phyloP scores from a whole-genome alignment of 2,797 vertebrate genomes.

The Molossus alvarezi region DNA sequence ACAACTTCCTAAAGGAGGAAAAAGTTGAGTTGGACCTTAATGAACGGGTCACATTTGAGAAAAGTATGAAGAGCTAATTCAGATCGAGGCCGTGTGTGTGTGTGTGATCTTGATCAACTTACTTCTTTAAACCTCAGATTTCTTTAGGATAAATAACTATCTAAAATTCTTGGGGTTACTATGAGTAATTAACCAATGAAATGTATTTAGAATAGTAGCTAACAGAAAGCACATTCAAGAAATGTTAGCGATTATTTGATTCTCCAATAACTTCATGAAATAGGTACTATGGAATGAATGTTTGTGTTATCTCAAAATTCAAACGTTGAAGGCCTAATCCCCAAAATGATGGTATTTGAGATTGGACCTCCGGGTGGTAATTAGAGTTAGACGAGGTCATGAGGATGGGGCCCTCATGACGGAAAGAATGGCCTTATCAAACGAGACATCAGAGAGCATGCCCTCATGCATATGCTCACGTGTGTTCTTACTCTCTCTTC shows the following conservation, averaged over 20 bases:
- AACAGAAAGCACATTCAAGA: constrained; percentile 57
- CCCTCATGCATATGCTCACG: fast-evolving
- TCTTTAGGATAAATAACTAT: constrained; percentile 13
- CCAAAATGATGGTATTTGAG: not conserved
- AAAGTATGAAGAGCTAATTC: not conserved
- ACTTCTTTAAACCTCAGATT: constrained; percentile 49
- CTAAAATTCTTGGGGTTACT: constrained; percentile 4
- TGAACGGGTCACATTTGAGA: not conserved
- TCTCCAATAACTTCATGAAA: constrained; percentile 13
- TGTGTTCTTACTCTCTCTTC: not conserved
- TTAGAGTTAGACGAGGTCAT: not conserved
- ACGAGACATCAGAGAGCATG: not conserved
- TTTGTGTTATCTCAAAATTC: not conserved
- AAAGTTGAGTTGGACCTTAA: constrained; percentile 7
- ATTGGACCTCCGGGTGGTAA: not conserved
- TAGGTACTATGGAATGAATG: not conserved
- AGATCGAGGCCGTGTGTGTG: not conserved
- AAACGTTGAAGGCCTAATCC: not conserved
- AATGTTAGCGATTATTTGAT: constrained; percentile 10
- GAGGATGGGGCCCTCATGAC: not conserved
- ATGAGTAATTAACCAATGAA: constrained; percentile 11
- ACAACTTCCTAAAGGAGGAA: constrained; percentile 1
- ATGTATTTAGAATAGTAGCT: not conserved
- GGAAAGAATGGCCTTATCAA: not conserved
- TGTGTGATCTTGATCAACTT: not conserved